Conservation (phyloP, 2,888 invertebrate species). For the Apamea epomidion region DNA sequence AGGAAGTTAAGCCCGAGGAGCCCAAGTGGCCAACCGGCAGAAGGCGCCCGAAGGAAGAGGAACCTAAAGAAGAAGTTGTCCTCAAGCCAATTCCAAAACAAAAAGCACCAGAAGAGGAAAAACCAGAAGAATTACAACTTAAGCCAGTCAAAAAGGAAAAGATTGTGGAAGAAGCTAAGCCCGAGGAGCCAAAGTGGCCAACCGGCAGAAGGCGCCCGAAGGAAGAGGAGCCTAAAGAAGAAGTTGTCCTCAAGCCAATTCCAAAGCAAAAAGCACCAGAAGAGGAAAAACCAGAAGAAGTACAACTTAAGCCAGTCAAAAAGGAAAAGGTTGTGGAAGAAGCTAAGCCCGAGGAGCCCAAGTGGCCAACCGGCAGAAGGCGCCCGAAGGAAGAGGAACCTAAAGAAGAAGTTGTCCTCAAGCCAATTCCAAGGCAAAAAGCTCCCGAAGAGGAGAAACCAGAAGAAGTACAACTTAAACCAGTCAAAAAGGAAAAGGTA, state of each 20-base stretch:
- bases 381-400: constrained; percentile 23
- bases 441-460: constrained; percentile 24
- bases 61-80: constrained; percentile 27
- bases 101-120: constrained; percentile 3
- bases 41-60: constrained; percentile 27
- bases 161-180: constrained; percentile 51
- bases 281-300: constrained; percentile 82
- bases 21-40: constrained; percentile 27
- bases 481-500: constrained; percentile 25
- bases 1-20: constrained; percentile 72
- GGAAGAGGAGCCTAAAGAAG: constrained; percentile 46
- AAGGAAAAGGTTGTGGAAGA: constrained; percentile 65
- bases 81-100: constrained; percentile 25
- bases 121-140: constrained; percentile 65
- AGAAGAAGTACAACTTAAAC: constrained; percentile 23
- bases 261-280: constrained; percentile 68
- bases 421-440: constrained; percentile 23
- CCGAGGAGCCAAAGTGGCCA: constrained; percentile 18
- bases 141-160: constrained; percentile 70
- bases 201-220: constrained; percentile 15
- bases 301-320: constrained; percentile 79
- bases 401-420: constrained; percentile 27
- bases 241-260: constrained; percentile 74
- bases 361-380: constrained; percentile 23
- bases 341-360: constrained; percentile 14